phyloP scores from a whole-genome alignment of 53 echinoderm and acorn worm species.

The Mesocentrotus franciscanus region DNA sequence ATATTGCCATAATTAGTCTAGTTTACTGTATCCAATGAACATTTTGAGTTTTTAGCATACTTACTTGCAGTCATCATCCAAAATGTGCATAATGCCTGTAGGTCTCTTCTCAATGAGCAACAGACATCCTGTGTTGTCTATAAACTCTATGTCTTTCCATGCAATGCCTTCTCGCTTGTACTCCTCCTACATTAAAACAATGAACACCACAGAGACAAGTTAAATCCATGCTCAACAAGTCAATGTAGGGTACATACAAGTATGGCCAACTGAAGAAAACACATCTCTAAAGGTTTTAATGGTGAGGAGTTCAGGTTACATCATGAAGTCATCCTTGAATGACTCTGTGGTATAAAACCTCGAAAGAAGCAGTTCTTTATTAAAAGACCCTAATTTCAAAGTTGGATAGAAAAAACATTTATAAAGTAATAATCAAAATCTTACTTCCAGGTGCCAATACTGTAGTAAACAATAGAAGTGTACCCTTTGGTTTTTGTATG shows the following conservation, averaged over 20 bases:
- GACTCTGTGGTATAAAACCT: background rate
- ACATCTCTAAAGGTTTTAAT: background rate
- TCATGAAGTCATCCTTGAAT: background rate
- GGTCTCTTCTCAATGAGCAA: slow-evolving; percentile 96
- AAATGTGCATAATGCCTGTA: slow-evolving; percentile 92
- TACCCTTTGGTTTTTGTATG: no score
- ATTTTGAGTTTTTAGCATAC: slow-evolving; percentile 39
- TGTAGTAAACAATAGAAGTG: no score
- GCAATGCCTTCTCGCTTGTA: slow-evolving; percentile 90
- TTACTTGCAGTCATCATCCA: slow-evolving; percentile 99
- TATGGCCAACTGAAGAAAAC: background rate
- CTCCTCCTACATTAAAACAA: slow-evolving; percentile 81
- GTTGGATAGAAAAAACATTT: no score
- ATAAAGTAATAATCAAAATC: no score
- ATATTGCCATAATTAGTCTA: no score
- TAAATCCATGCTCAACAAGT: background rate
- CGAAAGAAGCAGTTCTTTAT: background rate
- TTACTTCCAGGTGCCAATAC: no score
- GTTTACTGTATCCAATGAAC: background rate
- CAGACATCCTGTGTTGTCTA: slow-evolving; percentile 97
- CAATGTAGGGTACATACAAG: background rate
- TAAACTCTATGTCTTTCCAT: slow-evolving; percentile 98
- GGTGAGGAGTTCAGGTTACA: background rate
- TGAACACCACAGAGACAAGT: background rate
- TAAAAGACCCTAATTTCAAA: no score